These are phyloP conservation scores for Harpegnathos saltator DNA, from an alignment of 1,140 invertebrate genomes.

Conservation along the genomic window DNA sequence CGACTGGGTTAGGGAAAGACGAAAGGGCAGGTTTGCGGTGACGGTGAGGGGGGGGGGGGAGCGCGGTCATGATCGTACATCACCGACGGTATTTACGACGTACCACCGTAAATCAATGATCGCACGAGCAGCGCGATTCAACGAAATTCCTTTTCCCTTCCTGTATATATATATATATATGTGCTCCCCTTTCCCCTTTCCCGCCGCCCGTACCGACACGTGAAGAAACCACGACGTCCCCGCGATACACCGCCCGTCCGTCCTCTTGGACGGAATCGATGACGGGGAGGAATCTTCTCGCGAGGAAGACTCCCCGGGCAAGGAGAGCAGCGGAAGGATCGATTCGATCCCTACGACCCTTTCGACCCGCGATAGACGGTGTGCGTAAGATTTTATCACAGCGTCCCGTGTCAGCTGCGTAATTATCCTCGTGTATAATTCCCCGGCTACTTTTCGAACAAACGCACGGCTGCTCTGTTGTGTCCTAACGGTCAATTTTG, in stretches of 20 bases:
- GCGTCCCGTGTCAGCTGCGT: no score
- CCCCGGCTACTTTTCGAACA: no score
- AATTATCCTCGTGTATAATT: no score
- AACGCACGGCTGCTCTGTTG: no score
- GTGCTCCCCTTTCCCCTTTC: slow-evolving; percentile 51
- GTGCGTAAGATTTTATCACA: no score
- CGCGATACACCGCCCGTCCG: slow-evolving; percentile 46
- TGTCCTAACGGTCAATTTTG: no score
- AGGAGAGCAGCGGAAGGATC: slow-evolving; percentile 30
- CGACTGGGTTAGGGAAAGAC: slow-evolving; percentile 6
- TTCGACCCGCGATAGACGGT: neutral
- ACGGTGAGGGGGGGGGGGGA: slow-evolving; percentile 31
- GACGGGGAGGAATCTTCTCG: slow-evolving; percentile 64
- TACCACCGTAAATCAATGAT: slow-evolving; percentile 81
- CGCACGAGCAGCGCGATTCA: slow-evolving; percentile 73
- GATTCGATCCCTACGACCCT: neutral
- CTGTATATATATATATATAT: slow-evolving; percentile 52
- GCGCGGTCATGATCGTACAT: slow-evolving; percentile 76
- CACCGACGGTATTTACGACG: slow-evolving; percentile 77
- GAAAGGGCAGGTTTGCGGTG: slow-evolving; percentile 27
- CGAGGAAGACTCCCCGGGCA: slow-evolving; percentile 41
- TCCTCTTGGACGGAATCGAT: slow-evolving; percentile 58
- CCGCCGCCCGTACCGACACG: slow-evolving; percentile 62
- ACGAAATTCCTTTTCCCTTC: slow-evolving; percentile 76
- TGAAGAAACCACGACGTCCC: slow-evolving; percentile 56